These are phyloP conservation scores for Macrobrachium nipponense DNA, from an alignment of 1,140 invertebrate species.

Conservation along the genomic window DNA sequence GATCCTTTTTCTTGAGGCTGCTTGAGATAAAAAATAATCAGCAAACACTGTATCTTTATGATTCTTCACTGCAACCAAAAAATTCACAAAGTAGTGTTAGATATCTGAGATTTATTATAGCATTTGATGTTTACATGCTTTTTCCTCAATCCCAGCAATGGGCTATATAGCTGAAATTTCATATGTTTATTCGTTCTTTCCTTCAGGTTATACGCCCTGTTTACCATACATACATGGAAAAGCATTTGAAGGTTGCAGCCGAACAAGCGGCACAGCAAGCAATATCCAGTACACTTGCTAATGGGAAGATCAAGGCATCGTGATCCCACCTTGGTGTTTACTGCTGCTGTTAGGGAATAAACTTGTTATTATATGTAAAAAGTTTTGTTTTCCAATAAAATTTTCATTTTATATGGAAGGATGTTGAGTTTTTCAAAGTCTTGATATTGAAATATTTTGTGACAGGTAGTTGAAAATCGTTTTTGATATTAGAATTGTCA, in stretches of 20 bases:
- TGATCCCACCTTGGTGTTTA: slow-evolving; percentile 29
- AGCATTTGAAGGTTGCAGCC: slow-evolving; percentile 54
- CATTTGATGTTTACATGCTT: background rate
- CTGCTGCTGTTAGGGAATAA: background rate
- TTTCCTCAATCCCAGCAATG: background rate
- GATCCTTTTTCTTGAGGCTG: too few species aligned
- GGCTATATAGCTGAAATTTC: too few species aligned
- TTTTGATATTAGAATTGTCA: too few species aligned
- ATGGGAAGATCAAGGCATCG: slow-evolving; percentile 42
- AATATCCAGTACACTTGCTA: slow-evolving; percentile 35
- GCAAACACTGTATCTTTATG: too few species aligned
- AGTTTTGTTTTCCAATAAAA: background rate
- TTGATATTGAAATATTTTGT: too few species aligned
- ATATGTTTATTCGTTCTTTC: background rate
- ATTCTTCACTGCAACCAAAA: too few species aligned
- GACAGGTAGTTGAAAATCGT: too few species aligned
- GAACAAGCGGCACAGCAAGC: slow-evolving; percentile 54
- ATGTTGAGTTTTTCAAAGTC: too few species aligned
- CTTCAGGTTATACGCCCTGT: slow-evolving; percentile 53
- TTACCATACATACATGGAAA: slow-evolving; percentile 58
- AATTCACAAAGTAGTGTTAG: too few species aligned
- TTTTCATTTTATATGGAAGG: too few species aligned
- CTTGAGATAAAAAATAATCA: too few species aligned
- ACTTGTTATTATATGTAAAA: background rate
- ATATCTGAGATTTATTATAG: too few species aligned